phyloP scores from a whole-genome alignment of 2,113 vertebrate genomes.

The Brachionichthys hirsutus region DNA sequence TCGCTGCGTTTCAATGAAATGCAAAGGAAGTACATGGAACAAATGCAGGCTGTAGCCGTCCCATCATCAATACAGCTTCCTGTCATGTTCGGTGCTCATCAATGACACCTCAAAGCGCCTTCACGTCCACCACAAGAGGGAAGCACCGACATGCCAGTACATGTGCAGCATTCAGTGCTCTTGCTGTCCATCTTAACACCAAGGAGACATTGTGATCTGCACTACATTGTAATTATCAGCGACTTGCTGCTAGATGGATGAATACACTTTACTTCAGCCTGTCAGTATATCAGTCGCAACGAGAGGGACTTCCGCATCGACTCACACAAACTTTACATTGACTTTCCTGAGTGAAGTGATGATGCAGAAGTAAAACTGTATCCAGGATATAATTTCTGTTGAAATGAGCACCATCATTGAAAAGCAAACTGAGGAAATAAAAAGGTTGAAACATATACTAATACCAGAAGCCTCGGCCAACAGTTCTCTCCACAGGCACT shows the following conservation, averaged over 20 bases:
- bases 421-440: background rate
- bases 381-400: background rate
- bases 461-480: background rate
- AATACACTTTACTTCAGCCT: background rate
- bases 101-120: background rate
- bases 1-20: background rate
- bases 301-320: too few relatives aligned
- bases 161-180: too few relatives aligned
- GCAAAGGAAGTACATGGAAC: background rate
- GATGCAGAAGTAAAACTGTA: background rate
- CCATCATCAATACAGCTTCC: background rate
- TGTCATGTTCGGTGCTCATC: background rate
- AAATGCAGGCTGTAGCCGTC: background rate
- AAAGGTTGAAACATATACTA: background rate
- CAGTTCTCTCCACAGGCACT: background rate
- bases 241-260: background rate
- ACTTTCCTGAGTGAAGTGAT: background rate
- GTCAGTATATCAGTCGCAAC: background rate
- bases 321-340: too few relatives aligned
- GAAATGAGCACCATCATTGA: background rate
- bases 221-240: background rate
- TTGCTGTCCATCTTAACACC: background rate
- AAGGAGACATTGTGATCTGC: background rate
- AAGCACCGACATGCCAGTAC: constrained; percentile 37
- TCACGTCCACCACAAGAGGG: constrained; percentile 70